These are phyloP conservation scores for Ceyx margarethae DNA, from an alignment of 2,113 vertebrate genomes.

Conservation along the genomic window DNA sequence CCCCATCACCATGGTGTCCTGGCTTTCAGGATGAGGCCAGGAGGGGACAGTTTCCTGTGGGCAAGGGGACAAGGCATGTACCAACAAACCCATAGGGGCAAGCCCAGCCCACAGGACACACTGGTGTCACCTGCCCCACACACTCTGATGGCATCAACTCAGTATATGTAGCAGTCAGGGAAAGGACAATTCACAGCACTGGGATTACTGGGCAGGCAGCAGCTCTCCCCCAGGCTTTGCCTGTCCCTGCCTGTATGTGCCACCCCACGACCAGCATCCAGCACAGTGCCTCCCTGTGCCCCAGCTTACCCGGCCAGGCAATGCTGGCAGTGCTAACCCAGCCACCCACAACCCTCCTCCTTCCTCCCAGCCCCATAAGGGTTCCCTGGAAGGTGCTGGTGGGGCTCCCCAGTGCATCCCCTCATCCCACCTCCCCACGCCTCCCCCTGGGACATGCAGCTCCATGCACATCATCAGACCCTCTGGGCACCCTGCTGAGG, in stretches of 20 bases:
- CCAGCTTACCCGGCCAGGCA: background rate
- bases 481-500: background rate
- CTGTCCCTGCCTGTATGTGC: background rate
- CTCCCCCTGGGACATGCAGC: background rate
- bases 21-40: background rate
- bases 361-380: background rate
- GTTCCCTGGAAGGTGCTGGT: background rate
- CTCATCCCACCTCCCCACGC: background rate
- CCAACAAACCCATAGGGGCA: fast-evolving
- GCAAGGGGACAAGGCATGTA: background rate
- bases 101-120: background rate
- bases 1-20: background rate
- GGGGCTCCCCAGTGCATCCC: background rate
- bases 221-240: background rate
- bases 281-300: background rate
- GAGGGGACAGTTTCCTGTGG: background rate
- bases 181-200: background rate
- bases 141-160: fast-evolving
- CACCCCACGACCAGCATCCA: background rate
- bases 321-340: background rate
- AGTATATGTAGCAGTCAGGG: fast-evolving
- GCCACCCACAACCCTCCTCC: too few species aligned
- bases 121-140: fast-evolving
- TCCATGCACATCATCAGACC: fast-evolving
- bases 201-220: background rate